Evolutionary conservation across 2,797 vertebrate species (phyloP), one percentile per base, ranked within the genome.

Genomic region (Pantherophis alleghaniensis): DNA sequence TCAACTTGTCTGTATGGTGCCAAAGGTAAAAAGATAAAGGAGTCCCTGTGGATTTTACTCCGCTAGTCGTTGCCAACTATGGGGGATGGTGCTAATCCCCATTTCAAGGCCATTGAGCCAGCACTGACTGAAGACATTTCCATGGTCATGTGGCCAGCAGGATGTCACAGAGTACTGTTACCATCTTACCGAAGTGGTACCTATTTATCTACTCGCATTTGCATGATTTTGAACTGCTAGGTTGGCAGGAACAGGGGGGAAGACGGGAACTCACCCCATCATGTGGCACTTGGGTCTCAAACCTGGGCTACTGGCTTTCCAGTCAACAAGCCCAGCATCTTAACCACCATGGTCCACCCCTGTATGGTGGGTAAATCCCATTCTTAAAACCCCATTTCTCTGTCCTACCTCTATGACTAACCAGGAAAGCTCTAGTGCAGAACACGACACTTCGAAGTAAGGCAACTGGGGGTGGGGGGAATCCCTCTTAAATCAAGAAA

Each of bases 401-500:
- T n/a, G 53, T 60, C 37, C 0, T 74, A 0, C 59, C 91, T 91
- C 61, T 7, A 16, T 1, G 56, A 94, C 0, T 0, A 66, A 47
- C 56, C 69, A 87, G 37, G 88, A 94, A 90, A 88, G 51, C 5
- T 22, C 42, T n/a, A 87, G 51, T 5, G 32, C 2, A 91, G 63
- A 56, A 32, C 6, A 14, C 89, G 47, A 22, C 69, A 24, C 87
- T 86, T 95, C 37, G 87, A 92, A 91, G 22, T 79, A 42, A 53
- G 3, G 4, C 13, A 32, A 57, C 0, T 1, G 24, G 42, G 0
- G 37, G 26, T 26, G 74, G 42, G 83, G 5, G 0, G 57, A n/a
- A 90, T 63, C n/a, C 92, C 66, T 89, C 61, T 63, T 47, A 92
- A 91, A 90, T 22, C 86, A 86, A 87, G 86, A 66, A 90, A 93